Conservation (phyloP, 64 coral and sea anemone genomes). For the Porites lutea region DNA sequence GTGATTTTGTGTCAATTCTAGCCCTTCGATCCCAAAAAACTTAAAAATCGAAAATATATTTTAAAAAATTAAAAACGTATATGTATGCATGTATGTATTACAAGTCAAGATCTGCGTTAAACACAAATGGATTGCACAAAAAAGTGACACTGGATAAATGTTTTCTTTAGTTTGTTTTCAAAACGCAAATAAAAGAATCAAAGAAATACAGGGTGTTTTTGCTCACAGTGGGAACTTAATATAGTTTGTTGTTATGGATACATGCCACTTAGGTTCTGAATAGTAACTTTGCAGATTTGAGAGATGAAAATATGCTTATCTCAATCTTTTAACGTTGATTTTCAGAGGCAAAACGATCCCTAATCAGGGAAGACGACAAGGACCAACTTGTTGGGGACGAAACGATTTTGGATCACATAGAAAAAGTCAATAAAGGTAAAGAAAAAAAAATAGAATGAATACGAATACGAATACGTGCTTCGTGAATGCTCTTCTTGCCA, state of each 20-base stretch:
- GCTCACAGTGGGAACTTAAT: neutral
- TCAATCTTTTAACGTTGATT: neutral
- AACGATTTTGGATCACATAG: slow-evolving; percentile 37
- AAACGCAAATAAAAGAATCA: neutral
- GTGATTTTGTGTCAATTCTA: no score
- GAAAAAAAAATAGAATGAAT: neutral
- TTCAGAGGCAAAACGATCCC: neutral
- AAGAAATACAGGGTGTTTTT: neutral
- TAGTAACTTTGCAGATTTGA: neutral
- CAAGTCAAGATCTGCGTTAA: neutral
- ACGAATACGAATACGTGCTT: neutral
- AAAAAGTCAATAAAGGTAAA: slow-evolving; percentile 42
- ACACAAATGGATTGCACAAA: neutral
- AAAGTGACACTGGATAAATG: neutral
- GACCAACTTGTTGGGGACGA: neutral
- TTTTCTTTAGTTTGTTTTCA: neutral
- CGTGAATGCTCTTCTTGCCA: neutral
- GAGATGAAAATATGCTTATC: neutral
- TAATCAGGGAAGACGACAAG: neutral
- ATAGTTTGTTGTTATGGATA: no score
- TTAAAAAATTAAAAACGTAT: no score
- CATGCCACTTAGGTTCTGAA: neutral
- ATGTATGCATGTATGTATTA: no score
- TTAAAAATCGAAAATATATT: no score
- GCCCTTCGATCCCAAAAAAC: no score